Base-by-base conservation (phyloP, 1,140 invertebrate genomes). In the Leucophenga varia region DNA sequence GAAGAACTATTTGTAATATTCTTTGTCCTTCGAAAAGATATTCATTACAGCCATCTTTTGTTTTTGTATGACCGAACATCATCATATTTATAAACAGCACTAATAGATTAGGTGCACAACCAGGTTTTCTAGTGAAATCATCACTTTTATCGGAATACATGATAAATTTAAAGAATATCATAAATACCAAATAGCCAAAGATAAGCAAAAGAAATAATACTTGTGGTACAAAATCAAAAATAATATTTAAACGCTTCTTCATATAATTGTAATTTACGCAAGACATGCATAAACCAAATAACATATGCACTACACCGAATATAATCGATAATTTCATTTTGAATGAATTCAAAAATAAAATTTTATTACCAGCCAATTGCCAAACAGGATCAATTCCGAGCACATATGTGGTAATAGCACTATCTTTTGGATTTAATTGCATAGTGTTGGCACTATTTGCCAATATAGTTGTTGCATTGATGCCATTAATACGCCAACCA, bases 291-390 rank as follows among this genome's bases (percentile, higher is more conserved):
- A 98, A 86, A 30, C 96, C 96, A 75, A 98, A 98, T 35, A 93
- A 82, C 96, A 99, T 99, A 74, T 99, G 96, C 43, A 86, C 59
- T 0, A 99, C 92, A 16, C 95, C 96, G 65, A 98, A 86, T 49
- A 98, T 94, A 46, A 99, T 93, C 10, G 95, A 97, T 21, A 97
- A 78, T 74, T 99, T 99, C 97, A 99, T 99, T 80, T 99, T 99
- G 77, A 91, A 95, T 0, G 94, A 95, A 78, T 99, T 99, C 17
- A 94, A 77, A 78, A 97, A 98, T 34, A 93, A 89, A 55, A 99
- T 96, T 38, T 98, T 98, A 78, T 99, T 98, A 43, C 85, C 81
- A 9, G 95, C 84, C 42, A 93, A 57, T 78, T 94, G 86, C 93
- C 92, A 95, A 46, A 90, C 81, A 22, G 92, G 92, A 80, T 95